Conservation (phyloP, 92 coral and sea anemone species). For the Montipora capitata region DNA sequence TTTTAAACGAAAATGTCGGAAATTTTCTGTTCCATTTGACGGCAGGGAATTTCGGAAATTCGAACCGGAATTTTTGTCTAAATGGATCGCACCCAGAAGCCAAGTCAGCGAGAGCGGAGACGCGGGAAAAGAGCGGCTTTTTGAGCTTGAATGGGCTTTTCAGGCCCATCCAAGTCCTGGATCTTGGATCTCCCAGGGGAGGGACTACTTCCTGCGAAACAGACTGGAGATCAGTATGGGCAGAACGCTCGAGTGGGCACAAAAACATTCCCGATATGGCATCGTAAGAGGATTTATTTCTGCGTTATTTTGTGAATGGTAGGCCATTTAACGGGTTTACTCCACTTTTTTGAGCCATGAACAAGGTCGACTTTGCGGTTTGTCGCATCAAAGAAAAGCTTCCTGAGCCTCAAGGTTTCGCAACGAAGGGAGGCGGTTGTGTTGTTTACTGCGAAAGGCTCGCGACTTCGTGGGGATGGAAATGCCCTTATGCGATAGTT, state of each 20-base stretch:
- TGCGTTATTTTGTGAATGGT: not conserved
- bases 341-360: slow-evolving; percentile 47
- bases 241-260: not conserved
- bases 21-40: too few species aligned
- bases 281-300: not conserved
- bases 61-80: too few species aligned
- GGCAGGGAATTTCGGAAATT: too few species aligned
- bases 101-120: too few species aligned
- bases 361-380: slow-evolving; percentile 87
- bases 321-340: not conserved
- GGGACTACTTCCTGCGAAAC: not conserved
- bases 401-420: slow-evolving; percentile 77
- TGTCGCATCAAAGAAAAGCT: slow-evolving; percentile 89
- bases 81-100: too few species aligned
- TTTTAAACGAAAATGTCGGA: too few species aligned
- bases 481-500: slow-evolving; percentile 78
- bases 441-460: slow-evolving; percentile 77
- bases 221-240: slow-evolving; percentile 28
- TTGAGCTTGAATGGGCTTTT: too few species aligned
- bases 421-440: slow-evolving; percentile 87
- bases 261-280: too few species aligned
- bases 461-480: slow-evolving; percentile 86
- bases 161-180: too few species aligned
- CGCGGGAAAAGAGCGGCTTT: too few species aligned
- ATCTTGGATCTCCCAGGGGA: too few species aligned